Base-by-base conservation (phyloP, 2,888 invertebrate genomes). In the Drosophila quasianomalipes region DNA sequence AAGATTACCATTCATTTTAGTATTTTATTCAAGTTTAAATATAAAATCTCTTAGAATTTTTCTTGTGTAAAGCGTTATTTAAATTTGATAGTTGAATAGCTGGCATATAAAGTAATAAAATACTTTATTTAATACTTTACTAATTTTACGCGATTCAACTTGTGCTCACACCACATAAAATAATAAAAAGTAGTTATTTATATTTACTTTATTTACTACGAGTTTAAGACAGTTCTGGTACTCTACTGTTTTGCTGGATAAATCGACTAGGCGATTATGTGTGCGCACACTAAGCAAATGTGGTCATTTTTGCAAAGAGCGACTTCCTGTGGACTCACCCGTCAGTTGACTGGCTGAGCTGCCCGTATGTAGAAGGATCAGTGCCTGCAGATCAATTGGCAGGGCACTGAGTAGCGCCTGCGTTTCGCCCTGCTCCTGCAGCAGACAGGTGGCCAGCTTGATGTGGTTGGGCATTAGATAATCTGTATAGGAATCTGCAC, bases 361-460 rank as follows among this genome's bases (percentile, higher is more conserved):
- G 41, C 89, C 94, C 87, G 92, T 92, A 30, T 95, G 95, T 14
- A 96, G 93, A 44, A 96, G 89, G 1, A 95, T 95, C 63, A 96
- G 89, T 6, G 94, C 94, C 90, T 95, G 94, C 22, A 94, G 91
- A 84, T 95, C 94, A 53, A 93, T 91, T 7, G 95, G 94, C 51
- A 95, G 77, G 12, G 89, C 85, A 54, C 92, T 86, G 58, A 95
- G 83, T 22, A 95, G 85, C 9, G 93, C 89, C 57, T 91, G 78
- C 0, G 94, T 90, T 54, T 94, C 92, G 12, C 92, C 93, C 71
- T 94, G 93, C 7, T 93, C 93, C 91, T 94, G 94, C 54, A 95
- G 86, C 44, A 95, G 94, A 69, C 95, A 95, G 51, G 94, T 95
- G 30, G 94, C 94, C 73, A 94, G 94, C 80, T 94, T 94, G 31